Base-by-base conservation (phyloP, 2,888 invertebrate genomes). In the Melinaea marsaeus region DNA sequence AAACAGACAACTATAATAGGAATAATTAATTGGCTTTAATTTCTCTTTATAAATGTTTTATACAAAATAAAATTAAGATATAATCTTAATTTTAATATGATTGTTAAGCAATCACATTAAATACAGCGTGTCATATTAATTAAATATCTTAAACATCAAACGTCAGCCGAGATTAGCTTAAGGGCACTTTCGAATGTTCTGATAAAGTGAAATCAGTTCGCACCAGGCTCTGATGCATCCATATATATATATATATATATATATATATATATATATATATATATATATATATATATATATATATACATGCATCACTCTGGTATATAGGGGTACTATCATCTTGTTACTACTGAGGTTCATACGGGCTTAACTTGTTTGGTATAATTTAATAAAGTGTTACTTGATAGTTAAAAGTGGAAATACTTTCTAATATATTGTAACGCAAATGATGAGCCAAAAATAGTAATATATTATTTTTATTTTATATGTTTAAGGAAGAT, bases 181-280 rank as follows among this genome's bases (percentile, higher is more conserved):
- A 51, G 51, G 51, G 51, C 51, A 32, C 51, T 51, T 22, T 32
- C 51, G 32, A 51, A 51, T 9, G 42, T 7, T 42, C 42, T 42
- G 42, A 6, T 83, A 85, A 87, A 88, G 88, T 85, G 87, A 88
- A 88, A 88, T 80, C 79, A 69, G 74, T 79, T 81, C 82, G 75
- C 76, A 77, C 75, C 74, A 67, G 69, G 71, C 66, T 67, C 71
- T 63, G 62, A 64, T 64, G 70, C 61, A 65, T 70, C 64, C 66
- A 70, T 66, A 68, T 72, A 70, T 22, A 22, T 22, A 22, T 22
- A 22, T 22, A 22, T 22, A 22, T 22, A 22, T 22, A 22, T 22
- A 22, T 22, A 22, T 22, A 22, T 22, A 22, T 22, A 22, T n/a
- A n/a, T n/a, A n/a, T n/a, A n/a, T n/a, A n/a, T n/a, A 70, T 66